Evolutionary conservation across 1,140 invertebrate species (phyloP).

Genomic region (Drosophila navojoa): DNA sequence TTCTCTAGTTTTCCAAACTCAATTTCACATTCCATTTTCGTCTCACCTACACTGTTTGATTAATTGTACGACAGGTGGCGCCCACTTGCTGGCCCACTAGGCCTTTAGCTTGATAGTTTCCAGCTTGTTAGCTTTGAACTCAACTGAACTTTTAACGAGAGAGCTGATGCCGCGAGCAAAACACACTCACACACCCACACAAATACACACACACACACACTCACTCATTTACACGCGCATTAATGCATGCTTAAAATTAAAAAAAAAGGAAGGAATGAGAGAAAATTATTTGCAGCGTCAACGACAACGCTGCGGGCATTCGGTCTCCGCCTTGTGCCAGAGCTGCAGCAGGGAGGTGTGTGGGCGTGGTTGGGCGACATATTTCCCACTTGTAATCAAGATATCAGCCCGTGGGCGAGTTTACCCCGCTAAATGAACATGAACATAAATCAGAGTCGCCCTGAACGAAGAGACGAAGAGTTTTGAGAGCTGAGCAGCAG

Average conservation of each 20-base stretch:
- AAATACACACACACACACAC: conserved; percentile 3
- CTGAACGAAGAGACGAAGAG: background rate
- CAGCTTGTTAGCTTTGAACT: conserved; percentile 79
- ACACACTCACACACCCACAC: conserved; percentile 6
- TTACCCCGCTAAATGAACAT: conserved; percentile 45
- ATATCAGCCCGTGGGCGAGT: conserved; percentile 62
- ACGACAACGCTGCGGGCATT: conserved; percentile 64
- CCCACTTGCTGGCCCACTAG: conserved; percentile 42
- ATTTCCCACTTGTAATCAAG: conserved; percentile 77
- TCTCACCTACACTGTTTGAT: conserved; percentile 44
- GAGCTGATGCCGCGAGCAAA: conserved; percentile 21
- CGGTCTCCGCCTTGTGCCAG: conserved; percentile 16
- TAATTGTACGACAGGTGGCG: conserved; percentile 70
- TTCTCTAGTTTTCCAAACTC: background rate
- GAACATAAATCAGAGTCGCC: conserved; percentile 52
- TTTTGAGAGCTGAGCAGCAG: background rate
- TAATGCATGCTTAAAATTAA: conserved; percentile 72
- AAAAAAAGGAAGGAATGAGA: conserved; percentile 38
- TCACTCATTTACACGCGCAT: conserved; percentile 31
- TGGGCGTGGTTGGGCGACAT: conserved; percentile 29
- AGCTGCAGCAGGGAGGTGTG: background rate
- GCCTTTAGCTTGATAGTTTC: conserved; percentile 68
- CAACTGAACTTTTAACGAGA: conserved; percentile 72
- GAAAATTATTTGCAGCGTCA: conserved; percentile 52
- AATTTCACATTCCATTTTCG: conserved; percentile 5